phyloP scores from a whole-genome alignment of 2,797 vertebrate species.

The Halcyon leucocephala region DNA sequence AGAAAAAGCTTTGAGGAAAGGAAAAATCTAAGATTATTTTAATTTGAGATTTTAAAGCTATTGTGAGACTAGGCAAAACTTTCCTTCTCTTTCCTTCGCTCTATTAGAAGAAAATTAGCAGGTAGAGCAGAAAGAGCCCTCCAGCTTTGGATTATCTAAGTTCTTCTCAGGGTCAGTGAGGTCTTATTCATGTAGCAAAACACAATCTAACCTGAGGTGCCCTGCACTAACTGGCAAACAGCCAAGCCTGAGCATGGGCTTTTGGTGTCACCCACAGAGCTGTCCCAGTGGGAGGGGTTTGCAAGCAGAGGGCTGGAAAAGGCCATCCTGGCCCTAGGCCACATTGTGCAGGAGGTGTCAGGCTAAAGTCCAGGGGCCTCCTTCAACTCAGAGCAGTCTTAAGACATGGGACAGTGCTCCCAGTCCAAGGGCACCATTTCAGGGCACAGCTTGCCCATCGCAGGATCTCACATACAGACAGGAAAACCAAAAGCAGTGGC shows the following conservation, averaged over 20 bases:
- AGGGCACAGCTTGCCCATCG: background rate
- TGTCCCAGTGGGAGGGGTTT: background rate
- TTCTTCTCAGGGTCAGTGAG: background rate
- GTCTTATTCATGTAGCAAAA: background rate
- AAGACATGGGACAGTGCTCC: background rate
- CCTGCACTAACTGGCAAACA: background rate
- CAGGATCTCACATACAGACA: background rate
- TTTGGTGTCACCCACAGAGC: background rate
- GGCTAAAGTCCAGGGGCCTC: background rate
- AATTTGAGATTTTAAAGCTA: background rate
- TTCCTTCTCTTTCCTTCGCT: background rate
- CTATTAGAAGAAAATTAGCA: background rate
- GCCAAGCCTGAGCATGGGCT: background rate
- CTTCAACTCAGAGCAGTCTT: background rate
- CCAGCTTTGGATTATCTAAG: background rate
- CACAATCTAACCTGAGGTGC: background rate
- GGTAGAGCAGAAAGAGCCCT: background rate
- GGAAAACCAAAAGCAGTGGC: background rate
- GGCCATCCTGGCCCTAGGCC: background rate
- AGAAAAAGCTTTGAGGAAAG: background rate
- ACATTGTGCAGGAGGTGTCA: background rate
- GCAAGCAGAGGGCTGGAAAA: background rate
- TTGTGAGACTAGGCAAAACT: background rate
- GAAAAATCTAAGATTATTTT: background rate
- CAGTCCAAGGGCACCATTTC: background rate